phyloP scores from a whole-genome alignment of 2,888 invertebrate genomes.

The Lasioglossum morio region DNA sequence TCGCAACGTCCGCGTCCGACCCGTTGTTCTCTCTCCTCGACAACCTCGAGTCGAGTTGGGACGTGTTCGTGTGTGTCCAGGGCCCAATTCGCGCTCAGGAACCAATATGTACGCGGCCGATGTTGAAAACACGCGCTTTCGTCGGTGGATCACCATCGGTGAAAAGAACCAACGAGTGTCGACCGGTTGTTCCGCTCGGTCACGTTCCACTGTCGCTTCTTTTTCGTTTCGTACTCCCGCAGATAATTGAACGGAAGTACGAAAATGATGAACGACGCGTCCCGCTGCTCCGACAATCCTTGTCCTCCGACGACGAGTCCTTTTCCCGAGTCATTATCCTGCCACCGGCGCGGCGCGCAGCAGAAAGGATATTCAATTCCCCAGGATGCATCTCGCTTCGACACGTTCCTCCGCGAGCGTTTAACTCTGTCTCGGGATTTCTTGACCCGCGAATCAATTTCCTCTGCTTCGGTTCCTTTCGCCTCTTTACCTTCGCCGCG shows the following conservation, averaged over 20 bases:
- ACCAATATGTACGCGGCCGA: background rate
- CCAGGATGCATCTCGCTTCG: background rate
- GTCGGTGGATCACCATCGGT: background rate
- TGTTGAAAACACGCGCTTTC: background rate
- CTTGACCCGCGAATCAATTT: conserved; percentile 3
- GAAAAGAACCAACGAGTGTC: background rate
- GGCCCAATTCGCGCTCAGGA: background rate
- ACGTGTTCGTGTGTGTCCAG: background rate
- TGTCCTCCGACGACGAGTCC: conserved; percentile 6
- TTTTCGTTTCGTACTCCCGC: background rate
- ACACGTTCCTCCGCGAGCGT: background rate
- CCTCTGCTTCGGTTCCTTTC: background rate
- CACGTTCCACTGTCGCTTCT: background rate
- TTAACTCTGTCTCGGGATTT: conserved; percentile 4
- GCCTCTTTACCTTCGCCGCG: background rate
- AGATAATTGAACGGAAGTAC: conserved; percentile 33
- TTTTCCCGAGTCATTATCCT: conserved; percentile 38
- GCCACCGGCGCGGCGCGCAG: conserved; percentile 3
- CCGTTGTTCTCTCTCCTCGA: background rate
- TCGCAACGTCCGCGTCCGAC: conserved; percentile 21
- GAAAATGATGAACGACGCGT: conserved; percentile 47
- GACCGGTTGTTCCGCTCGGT: background rate
- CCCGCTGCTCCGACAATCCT: conserved; percentile 33
- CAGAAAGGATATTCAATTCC: conserved; percentile 23
- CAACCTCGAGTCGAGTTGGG: background rate